Evolutionary conservation across 2,113 vertebrate species (phyloP), one percentile per base, ranked within the genome.

Genomic region (Ctenodactylus gundi): DNA sequence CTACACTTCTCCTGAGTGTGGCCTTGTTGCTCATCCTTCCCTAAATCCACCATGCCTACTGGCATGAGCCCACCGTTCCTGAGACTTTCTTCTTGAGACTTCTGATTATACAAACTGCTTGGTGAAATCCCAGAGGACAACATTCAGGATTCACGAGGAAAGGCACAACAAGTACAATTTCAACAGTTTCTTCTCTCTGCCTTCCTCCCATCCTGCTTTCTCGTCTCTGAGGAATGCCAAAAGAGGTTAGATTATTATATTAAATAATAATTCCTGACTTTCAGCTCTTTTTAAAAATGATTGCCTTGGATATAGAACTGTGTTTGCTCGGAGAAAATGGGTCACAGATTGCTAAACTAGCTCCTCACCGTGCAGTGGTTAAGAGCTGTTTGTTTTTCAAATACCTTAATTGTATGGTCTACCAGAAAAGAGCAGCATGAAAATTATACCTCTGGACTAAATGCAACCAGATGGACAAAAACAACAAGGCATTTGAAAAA

Each of bases 381-480:
- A 97, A 96, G 97, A 98, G 98, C 97, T 98, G 98, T 98, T 98
- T 98, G 97, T 97, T 98, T 98, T 98, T 98, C 97, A 98, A 98
- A 98, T 98, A 98, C 98, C 98, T 98, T 98, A 98, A 98, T 98
- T 98, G 98, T 97, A 98, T 97, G 98, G 97, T 98, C 97, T 98
- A 98, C 97, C 98, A 98, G 98, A 98, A 98, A 97, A 98, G 98
- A 98, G 98, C 98, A 97, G 97, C 95, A 95, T 68, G 88, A 98
- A 98, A 98, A 98, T 98, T 98, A 97, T 98, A 98, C 98, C 98
- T 97, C 97, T 96, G 95, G 80, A 93, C 97, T 98, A 98, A 98
- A 97, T 96, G 97, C 97, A 98, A 98, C 98, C 98, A 98, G 98
- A 98, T 98, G 98, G 97, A 95, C 88, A 75, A 96, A 95, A 98